Evolutionary conservation across 2,797 vertebrate genomes (phyloP).

Genomic region (Natrix natrix): DNA sequence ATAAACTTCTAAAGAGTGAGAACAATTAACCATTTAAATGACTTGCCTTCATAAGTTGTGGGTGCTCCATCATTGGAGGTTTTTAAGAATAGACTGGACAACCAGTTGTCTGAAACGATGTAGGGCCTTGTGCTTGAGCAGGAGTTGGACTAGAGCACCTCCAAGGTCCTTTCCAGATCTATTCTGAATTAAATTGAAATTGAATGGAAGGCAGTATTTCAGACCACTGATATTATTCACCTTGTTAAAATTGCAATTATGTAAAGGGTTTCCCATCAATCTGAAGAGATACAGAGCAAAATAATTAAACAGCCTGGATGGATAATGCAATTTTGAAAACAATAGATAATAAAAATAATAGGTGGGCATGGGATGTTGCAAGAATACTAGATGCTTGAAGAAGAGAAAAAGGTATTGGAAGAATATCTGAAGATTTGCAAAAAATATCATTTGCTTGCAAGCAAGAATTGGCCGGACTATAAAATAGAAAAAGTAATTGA

Average conservation of each 20-base stretch:
- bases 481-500: too few relatives aligned
- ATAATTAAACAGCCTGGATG: neutral
- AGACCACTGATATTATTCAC: neutral
- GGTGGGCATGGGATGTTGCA: neutral
- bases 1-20: neutral
- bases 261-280: neutral
- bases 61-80: neutral
- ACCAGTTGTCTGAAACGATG: neutral
- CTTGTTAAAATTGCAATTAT: neutral
- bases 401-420: neutral
- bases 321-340: neutral
- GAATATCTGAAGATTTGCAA: neutral
- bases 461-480: too few relatives aligned
- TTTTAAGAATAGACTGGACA: neutral
- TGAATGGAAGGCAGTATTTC: neutral
- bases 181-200: neutral
- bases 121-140: neutral
- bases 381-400: neutral
- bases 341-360: neutral
- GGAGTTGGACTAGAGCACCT: neutral
- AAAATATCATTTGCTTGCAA: too few relatives aligned
- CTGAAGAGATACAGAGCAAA: neutral
- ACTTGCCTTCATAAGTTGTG: neutral
- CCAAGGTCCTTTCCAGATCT: neutral
- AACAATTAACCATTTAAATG: neutral